Percentiles rank a stretch among this genome's conserved stretches.
Conservation (phyloP, 1,140 invertebrate genomes). For the Atta cephalotes region DNA sequence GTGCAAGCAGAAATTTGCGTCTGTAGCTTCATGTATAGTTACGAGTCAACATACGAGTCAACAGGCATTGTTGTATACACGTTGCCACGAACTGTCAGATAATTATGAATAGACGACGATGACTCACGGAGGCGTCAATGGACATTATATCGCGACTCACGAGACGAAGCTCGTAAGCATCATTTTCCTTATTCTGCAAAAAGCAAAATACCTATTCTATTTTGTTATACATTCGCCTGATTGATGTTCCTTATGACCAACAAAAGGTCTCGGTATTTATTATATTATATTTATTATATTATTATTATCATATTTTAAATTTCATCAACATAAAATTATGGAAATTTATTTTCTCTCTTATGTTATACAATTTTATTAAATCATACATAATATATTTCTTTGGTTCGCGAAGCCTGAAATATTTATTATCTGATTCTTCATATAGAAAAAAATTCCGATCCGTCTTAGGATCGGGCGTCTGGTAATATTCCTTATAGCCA, state of each 20-base stretch:
- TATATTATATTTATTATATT: too few species aligned
- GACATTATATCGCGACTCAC: not conserved
- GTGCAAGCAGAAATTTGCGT: slow-evolving; percentile 15
- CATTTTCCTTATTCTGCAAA: slow-evolving; percentile 14
- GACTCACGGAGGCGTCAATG: slow-evolving; percentile 42
- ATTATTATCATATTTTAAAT: not conserved
- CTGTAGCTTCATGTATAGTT: slow-evolving; percentile 3
- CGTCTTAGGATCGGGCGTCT: not conserved
- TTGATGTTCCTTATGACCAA: not conserved
- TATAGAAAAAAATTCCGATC: not conserved
- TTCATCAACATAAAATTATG: not conserved
- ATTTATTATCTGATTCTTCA: not conserved
- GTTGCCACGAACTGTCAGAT: slow-evolving; percentile 27
- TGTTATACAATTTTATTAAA: not conserved
- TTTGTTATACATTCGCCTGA: not conserved
- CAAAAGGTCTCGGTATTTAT: not conserved
- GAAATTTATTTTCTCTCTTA: not conserved
- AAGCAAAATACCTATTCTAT: not conserved
- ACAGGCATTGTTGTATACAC: not conserved
- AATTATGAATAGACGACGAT: slow-evolving; percentile 19
- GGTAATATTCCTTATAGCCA: not conserved
- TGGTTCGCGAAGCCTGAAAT: not conserved
- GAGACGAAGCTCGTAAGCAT: not conserved
- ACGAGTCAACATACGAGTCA: not conserved
- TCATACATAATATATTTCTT: not conserved